phyloP scores from a whole-genome alignment of 1,140 invertebrate genomes.

The Rhynchophorus ferrugineus region DNA sequence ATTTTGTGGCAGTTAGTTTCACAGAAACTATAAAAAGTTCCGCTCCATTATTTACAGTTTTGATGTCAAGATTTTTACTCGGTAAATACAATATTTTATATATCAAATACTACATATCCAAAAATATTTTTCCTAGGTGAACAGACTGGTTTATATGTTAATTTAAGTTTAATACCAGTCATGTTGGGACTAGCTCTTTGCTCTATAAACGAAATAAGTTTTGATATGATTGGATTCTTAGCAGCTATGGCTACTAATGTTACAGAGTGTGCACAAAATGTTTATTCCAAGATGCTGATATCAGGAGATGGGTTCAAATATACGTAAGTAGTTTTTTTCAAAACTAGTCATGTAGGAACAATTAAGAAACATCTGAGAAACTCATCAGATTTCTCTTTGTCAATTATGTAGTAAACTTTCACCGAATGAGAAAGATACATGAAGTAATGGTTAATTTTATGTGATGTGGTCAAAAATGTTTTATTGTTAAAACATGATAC shows the following conservation, averaged over 20 bases:
- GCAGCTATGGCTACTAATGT: constrained; percentile 76
- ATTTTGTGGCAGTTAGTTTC: constrained; percentile 80
- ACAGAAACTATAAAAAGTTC: constrained; percentile 83
- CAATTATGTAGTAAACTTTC: too few species aligned
- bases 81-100: constrained; percentile 42
- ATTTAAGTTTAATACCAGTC: constrained; percentile 74
- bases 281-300: constrained; percentile 77
- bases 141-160: constrained; percentile 67
- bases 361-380: too few species aligned
- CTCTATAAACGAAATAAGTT: constrained; percentile 75
- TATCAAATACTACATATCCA: constrained; percentile 1
- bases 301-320: constrained; percentile 73
- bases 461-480: too few species aligned
- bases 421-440: too few species aligned
- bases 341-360: too few species aligned
- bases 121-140: constrained; percentile 48
- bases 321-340: constrained; percentile 72
- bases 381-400: too few species aligned
- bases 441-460: too few species aligned
- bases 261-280: constrained; percentile 81
- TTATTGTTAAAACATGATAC: too few species aligned
- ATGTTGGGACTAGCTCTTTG: constrained; percentile 79
- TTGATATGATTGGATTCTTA: constrained; percentile 67
- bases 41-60: constrained; percentile 74
- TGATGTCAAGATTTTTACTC: constrained; percentile 65